These are phyloP conservation scores for Caranx ignobilis DNA, from an alignment of 2,113 vertebrate genomes.

Conservation along the genomic window DNA sequence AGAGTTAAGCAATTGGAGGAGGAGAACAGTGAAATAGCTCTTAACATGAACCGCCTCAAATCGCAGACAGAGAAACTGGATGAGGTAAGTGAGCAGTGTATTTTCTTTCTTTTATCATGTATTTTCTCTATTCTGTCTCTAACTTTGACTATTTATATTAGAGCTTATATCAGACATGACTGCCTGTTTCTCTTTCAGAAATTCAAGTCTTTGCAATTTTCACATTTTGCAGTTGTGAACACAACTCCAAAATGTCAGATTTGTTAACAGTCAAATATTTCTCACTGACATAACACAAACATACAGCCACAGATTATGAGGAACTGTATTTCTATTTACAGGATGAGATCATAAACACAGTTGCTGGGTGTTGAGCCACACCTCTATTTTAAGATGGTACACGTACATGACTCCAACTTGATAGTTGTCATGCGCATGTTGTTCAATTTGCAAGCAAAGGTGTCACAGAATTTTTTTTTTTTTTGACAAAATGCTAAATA, in stretches of 20 bases:
- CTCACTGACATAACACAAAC: neutral
- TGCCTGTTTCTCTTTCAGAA: slow-evolving; percentile 1
- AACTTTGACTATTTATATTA: neutral
- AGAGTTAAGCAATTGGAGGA: slow-evolving; percentile 94
- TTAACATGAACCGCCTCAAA: slow-evolving; percentile 88
- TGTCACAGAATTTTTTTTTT: too few relatives aligned
- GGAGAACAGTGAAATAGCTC: slow-evolving; percentile 89
- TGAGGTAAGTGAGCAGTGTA: slow-evolving; percentile 84
- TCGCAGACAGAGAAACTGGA: slow-evolving; percentile 94
- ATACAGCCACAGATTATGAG: neutral
- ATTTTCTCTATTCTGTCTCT: neutral
- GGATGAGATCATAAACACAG: neutral
- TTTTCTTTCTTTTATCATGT: slow-evolving; percentile 3
- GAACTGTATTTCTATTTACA: neutral
- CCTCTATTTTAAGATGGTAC: neutral
- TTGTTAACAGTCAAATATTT: neutral
- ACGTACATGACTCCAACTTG: neutral
- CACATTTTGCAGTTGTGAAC: neutral
- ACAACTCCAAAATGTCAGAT: neutral
- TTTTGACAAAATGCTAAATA: neutral
- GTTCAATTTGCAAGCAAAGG: neutral
- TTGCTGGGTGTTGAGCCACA: neutral
- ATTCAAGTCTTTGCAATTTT: neutral
- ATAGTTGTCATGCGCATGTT: neutral
- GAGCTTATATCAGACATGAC: too few relatives aligned